Evolutionary conservation across 2,113 vertebrate species (phyloP), one percentile per base, ranked within the genome.

Genomic region (Nesoenas mayeri): DNA sequence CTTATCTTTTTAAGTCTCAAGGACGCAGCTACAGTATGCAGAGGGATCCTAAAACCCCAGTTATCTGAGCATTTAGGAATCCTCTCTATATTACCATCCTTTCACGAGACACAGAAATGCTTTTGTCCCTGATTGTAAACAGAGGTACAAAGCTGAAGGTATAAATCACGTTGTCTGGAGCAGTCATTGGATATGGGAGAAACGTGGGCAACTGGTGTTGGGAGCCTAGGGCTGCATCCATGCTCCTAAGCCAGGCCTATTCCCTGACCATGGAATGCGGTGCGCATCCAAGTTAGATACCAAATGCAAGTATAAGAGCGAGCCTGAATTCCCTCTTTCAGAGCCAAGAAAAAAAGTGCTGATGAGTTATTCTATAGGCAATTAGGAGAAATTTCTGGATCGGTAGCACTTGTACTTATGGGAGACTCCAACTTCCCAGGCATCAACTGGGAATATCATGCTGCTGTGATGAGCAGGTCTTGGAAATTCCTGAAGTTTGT

Each of bases 181-280:
- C 14, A 40, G 72, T 54, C 16, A 0, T 60, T 77, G 40, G 62
- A 28, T 94, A 32, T 3, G 13, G 50, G 47, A 80, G 31, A 73
- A 80, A 61, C 0, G 2, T 0, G 0, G n/a, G 40, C 10, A 12
- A 1, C 6, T 13, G 21, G 11, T 36, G 10, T 25, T 65, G 28
- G 71, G 26, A 88, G 6, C 31, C 48, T 38, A 20, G 32, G 36
- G 20, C 71, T 84, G 19, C 2, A 1, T 31, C 50, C 71, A 4
- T 19, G 28, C 26, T 56, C 67, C 34, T 42, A 60, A 54, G n/a
- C 34, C 28, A 15, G 1, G 26, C 36, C 31, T 38, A 11, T 54
- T 58, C 40, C 60, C 34, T 81, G 58, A 14, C 16, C 1, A 0
- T 10, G 57, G 42, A 53, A 14, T 47, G 53, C 38, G 42, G 29